Evolutionary conservation across 2,797 vertebrate species (phyloP).

Genomic region (Ceryle rudis): DNA sequence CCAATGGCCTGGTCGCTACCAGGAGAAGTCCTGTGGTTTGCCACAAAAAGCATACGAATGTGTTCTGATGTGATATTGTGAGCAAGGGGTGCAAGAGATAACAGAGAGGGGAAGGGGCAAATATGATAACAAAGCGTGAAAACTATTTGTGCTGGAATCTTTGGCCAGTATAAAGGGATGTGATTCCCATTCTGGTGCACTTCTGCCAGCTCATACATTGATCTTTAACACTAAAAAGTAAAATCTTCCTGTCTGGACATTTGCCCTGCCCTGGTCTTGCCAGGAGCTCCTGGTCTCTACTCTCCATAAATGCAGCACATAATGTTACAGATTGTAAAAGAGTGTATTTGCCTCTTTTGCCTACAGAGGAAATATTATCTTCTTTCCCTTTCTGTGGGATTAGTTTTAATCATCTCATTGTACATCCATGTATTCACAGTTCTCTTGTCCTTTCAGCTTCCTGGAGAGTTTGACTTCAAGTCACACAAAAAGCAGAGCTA

Average conservation of each 20-base stretch:
- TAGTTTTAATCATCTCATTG: neutral
- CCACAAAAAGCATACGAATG: neutral
- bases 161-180: fast-evolving
- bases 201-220: neutral
- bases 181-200: neutral
- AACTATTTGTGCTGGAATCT: neutral
- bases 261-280: neutral
- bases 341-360: neutral
- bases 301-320: neutral
- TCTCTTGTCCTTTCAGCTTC: neutral
- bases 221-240: neutral
- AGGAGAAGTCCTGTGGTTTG: neutral
- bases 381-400: neutral
- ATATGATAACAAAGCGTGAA: neutral
- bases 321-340: neutral
- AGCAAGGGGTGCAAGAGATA: neutral
- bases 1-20: neutral
- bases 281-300: neutral
- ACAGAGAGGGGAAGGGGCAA: neutral
- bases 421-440: neutral
- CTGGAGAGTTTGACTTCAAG: neutral
- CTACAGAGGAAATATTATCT: neutral
- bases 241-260: neutral
- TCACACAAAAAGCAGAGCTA: neutral
- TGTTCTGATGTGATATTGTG: neutral